Evolutionary conservation across 2,797 vertebrate species (phyloP), one percentile per base, ranked within the genome.

Genomic region (Atherinosoma microstoma): DNA sequence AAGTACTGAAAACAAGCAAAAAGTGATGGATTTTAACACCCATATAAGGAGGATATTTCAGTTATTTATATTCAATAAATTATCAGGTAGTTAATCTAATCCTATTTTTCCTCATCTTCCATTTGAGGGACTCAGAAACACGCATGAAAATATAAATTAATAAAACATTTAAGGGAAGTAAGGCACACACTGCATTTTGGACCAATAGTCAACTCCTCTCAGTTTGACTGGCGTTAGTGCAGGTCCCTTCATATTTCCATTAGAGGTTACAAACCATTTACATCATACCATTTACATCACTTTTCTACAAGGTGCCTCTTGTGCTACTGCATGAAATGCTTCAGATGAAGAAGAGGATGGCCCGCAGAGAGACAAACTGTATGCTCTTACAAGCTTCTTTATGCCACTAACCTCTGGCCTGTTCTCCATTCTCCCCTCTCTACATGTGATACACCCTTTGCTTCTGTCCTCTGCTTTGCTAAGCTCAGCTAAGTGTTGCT

Each of bases 401-500:
- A 6, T 35, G 7, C 34, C n/a, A 35, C 29, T 10, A 49, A 20
- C 24, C 42, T 78, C 54, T 45, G 49, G 64, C 42, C 47, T 58
- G 49, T 65, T 58, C 65, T 67, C 57, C 66, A 69, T 75, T 69
- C 71, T 59, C 58, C 63, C 67, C 67, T 64, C 81, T 85, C 59
- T 56, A 63, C 65, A 66, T 67, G 80, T 83, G 56, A 79, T 76
- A 69, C 69, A 76, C 79, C 73, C 82, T 85, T 82, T 84, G 79
- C 83, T 70, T 76, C 67, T 30, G 16, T 71, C 86, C 75, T 68
- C 47, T 20, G 67, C 78, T 86, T 15, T 68, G 62, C 81, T 80
- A 71, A 79, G 62, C 85, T 80, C 74, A 60, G 78, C 80, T 87
- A 84, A 91, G 86, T 85, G 85, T 79, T 89, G 82, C 82, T 89